A percentile compares a stretch with the other conserved stretches of the same genome.
Evolutionary conservation across 2,888 invertebrate species (phyloP).

Genomic region (Helicoverpa assulta): DNA sequence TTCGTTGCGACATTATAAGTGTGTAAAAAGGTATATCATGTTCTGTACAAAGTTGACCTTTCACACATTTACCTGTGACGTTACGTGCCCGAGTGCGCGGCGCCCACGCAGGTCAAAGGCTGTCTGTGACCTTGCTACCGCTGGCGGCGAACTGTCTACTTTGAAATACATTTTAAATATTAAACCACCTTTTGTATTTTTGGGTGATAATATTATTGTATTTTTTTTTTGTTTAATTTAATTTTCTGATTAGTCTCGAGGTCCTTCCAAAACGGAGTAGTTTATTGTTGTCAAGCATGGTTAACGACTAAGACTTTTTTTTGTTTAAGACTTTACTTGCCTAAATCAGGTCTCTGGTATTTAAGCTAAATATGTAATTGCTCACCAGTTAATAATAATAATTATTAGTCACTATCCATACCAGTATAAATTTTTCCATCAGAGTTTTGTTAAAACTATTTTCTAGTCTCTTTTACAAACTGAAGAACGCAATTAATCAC

Average conservation of each 20-base stretch:
- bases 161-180: constrained; percentile 11
- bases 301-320: too few relatives aligned
- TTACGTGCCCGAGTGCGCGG: constrained; percentile 17
- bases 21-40: neutral
- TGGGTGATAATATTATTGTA: neutral
- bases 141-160: constrained; percentile 43
- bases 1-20: too few relatives aligned
- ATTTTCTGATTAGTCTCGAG: too few relatives aligned
- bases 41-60: constrained; percentile 24
- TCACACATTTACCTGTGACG: constrained; percentile 6
- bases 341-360: too few relatives aligned
- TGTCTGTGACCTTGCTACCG: constrained; percentile 59
- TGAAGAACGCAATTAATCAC: neutral
- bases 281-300: too few relatives aligned
- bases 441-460: neutral
- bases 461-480: neutral
- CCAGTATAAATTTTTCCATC: too few relatives aligned
- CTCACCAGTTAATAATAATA: too few relatives aligned
- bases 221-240: neutral
- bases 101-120: constrained; percentile 63
- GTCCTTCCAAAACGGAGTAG: too few relatives aligned
- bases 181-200: neutral
- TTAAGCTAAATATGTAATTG: too few relatives aligned
- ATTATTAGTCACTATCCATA: too few relatives aligned
- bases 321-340: too few relatives aligned